Evolutionary conservation across 2,888 invertebrate genomes (phyloP), one percentile per base, ranked within the genome.

Genomic region (Rugalucina vietnamica): DNA sequence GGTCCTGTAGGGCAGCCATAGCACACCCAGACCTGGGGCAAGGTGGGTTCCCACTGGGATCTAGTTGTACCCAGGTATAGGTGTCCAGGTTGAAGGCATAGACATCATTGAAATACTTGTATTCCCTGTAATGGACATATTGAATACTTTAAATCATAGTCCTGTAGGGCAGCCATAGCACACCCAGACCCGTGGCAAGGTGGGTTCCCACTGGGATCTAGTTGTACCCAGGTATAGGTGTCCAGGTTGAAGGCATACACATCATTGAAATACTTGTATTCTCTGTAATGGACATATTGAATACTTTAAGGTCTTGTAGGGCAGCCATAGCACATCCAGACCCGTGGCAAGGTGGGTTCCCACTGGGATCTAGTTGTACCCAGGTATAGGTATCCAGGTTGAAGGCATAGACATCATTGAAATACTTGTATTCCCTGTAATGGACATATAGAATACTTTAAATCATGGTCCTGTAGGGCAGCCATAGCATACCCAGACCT

Each of bases 191-290:
- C 95, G 0, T 98, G 97, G 32, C 96, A 95, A 0, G 98, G 98
- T 1, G 96, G 95, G 8, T 96, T 96, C 75, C 95, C 95, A 34
- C 88, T 85, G 0, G 96, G 95, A 76, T 96, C 96, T 72, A 98
- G 92, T 93, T 97, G 97, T 1, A 95, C 96, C 98, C 98, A 99
- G 0, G 95, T 95, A 91, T 98, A 97, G 0, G 96, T 96, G 92
- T 98, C 97, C 88, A 97, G 95, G 90, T 97, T 97, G 95, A 99
- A 98, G 43, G 96, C 95, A 95, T 97, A 96, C 0, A 98, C 94
- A 94, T 99, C 99, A 94, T 98, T 98, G 94, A 96, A 98, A 95
- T 98, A 99, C 90, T 97, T 97, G 94, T 97, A 98, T 84, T 97
- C 97, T 80, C 97, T 95, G 90, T 10, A 86, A 88, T 71, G n/a